Base-by-base conservation (phyloP, 2,113 vertebrate genomes). In the Spea multiplicata region DNA sequence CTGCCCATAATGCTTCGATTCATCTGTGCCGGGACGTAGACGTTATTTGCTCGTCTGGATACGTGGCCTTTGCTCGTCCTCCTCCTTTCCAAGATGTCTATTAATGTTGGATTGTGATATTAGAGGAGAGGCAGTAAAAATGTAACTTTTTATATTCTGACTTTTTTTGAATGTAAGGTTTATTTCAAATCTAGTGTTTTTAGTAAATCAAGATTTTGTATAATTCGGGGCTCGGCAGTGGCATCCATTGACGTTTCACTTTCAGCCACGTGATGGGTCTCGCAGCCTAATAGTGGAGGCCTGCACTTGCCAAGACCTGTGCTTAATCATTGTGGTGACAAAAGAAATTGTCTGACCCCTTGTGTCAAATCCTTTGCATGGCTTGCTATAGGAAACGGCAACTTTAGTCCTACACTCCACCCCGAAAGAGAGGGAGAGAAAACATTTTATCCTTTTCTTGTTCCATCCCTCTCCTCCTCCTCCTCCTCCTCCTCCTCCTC, bases 341-440 rank as follows among this genome's bases (percentile, higher is more conserved):
- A 30, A 30, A 30, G 30, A 30, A 30, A 30, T 30, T 30, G 30
- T 30, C 30, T 30, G 30, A 30, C 30, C 30, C 30, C 30, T 30
- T 30, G 30, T 2, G 30, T 30, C 30, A 30, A 30, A 30, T 30
- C 50, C 10, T 6, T n/a, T 30, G 49, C 4, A 74, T 83, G 82
- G 84, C 83, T 85, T 81, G 83, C 75, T 62, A 81, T 86, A 92
- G 89, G 88, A 92, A 89, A 90, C 90, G 74, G 88, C 88, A 88
- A 86, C 88, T 89, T 90, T 90, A 89, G 86, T 86, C 90, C 88
- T 72, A 85, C 86, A 88, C 84, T 86, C 89, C 88, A 74, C 85
- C 86, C 88, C 84, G 87, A 84, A 89, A 90, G 90, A 47, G 14
- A 70, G 5, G 1, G 30, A 30, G 30, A 30, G 9, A 59, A 59